These are phyloP conservation scores for Eclectus roratus DNA, from an alignment of 2,113 vertebrate genomes.

Conservation along the genomic window DNA sequence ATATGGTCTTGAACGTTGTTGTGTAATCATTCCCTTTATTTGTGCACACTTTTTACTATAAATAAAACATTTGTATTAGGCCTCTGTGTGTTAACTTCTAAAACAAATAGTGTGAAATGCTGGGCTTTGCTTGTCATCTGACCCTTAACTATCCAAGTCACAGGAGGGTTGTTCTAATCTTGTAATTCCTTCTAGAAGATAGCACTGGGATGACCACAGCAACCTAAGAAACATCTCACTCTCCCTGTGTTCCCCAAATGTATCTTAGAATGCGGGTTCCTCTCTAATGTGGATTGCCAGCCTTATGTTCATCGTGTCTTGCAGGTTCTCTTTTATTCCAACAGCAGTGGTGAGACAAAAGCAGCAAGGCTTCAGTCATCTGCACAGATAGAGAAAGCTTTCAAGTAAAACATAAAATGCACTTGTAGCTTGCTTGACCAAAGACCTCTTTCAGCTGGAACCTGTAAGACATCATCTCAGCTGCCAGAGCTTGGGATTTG, in stretches of 20 bases:
- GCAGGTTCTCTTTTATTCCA: neutral
- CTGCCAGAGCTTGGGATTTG: neutral
- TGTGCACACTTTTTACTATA: slow-evolving; percentile 75
- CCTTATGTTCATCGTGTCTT: neutral
- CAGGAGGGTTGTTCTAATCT: neutral
- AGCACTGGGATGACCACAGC: neutral
- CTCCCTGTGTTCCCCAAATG: neutral
- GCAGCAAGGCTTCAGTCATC: neutral
- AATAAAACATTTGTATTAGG: slow-evolving; percentile 76
- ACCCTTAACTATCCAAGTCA: neutral
- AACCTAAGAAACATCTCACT: neutral
- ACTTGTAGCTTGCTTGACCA: neutral
- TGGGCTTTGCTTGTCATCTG: neutral
- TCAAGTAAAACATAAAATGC: neutral
- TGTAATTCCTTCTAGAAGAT: neutral
- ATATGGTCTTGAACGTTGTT: slow-evolving; percentile 43
- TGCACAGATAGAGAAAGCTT: neutral
- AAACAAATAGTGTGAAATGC: neutral
- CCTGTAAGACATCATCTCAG: neutral
- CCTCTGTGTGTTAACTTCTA: neutral
- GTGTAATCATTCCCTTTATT: slow-evolving; percentile 68
- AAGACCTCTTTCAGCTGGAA: neutral
- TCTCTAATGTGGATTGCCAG: neutral
- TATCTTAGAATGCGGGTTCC: neutral
- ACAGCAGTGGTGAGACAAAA: neutral